Conservation (phyloP, 2,113 vertebrate genomes). For the Orthonyx spaldingii region DNA sequence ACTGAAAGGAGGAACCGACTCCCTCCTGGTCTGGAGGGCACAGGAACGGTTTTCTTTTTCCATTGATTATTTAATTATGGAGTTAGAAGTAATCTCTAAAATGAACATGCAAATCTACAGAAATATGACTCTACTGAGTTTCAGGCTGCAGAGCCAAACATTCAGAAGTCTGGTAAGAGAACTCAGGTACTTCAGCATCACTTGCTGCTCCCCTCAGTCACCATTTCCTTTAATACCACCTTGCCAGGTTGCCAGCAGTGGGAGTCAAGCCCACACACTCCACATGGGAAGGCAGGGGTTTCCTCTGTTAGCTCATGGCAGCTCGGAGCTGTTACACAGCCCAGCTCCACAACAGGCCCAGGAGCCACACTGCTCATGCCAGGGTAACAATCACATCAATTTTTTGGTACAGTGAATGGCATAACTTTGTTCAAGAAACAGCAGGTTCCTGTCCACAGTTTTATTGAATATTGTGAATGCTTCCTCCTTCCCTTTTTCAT, state of each 20-base stretch:
- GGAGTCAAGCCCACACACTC: not conserved
- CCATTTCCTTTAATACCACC: not conserved
- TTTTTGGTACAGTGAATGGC: not conserved
- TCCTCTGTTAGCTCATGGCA: not conserved
- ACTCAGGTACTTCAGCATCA: not conserved
- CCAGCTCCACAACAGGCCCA: not conserved
- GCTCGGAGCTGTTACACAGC: rapidly evolving
- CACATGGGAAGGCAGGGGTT: not conserved
- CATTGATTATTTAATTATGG: not conserved
- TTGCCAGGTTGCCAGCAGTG: not conserved
- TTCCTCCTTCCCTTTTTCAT: not conserved
- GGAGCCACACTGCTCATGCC: not conserved
- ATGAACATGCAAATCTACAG: not conserved
- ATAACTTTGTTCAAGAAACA: not conserved
- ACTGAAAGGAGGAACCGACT: not conserved
- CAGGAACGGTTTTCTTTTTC: not conserved
- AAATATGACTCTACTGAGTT: not conserved
- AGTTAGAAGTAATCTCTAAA: not conserved
- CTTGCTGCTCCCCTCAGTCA: not conserved
- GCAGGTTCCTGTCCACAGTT: not conserved
- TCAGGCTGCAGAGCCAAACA: not conserved
- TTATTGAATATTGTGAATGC: not conserved
- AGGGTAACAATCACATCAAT: not conserved
- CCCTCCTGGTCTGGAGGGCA: not conserved
- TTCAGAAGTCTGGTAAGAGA: not conserved